These are phyloP conservation scores for Pemphredon lugubris DNA, from an alignment of 2,888 invertebrate genomes.

Conservation along the genomic window DNA sequence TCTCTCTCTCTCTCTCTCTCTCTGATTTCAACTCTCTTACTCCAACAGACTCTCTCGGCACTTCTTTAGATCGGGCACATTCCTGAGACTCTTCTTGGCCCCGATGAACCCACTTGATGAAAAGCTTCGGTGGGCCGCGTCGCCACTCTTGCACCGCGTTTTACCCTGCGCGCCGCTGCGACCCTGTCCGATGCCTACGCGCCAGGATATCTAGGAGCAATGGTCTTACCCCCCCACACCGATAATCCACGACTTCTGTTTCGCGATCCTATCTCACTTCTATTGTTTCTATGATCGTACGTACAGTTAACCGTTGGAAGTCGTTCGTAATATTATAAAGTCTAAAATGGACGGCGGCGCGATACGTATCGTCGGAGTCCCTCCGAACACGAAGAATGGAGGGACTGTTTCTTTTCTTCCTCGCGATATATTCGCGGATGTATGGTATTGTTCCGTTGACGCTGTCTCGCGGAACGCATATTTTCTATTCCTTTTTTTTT, in stretches of 20 bases:
- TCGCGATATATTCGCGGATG: too few species aligned
- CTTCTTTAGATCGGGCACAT: slow-evolving; percentile 69
- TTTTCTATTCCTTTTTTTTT: too few species aligned
- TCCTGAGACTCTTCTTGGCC: slow-evolving; percentile 71
- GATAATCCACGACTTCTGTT: slow-evolving; percentile 67
- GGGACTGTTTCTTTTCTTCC: too few species aligned
- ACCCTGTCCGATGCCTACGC: slow-evolving; percentile 59
- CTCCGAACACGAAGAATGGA: too few species aligned
- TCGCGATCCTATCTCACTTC: slow-evolving; percentile 62
- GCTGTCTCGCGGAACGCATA: too few species aligned
- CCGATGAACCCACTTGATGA: slow-evolving; percentile 79
- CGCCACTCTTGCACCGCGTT: slow-evolving; percentile 47
- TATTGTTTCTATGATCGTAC: slow-evolving; percentile 61
- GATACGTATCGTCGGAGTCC: slow-evolving; percentile 46
- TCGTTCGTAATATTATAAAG: slow-evolving; percentile 55
- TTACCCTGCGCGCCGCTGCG: slow-evolving; percentile 54
- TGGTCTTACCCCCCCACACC: slow-evolving; percentile 29
- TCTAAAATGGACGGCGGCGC: slow-evolving; percentile 34
- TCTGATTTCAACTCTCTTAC: too few species aligned
- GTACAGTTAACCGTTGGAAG: slow-evolving; percentile 48
- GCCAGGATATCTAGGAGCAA: slow-evolving; percentile 60
- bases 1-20: slow-evolving; percentile 56
- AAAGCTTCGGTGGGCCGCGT: slow-evolving; percentile 71
- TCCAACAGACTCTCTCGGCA: slow-evolving; percentile 58
- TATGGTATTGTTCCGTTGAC: too few species aligned